Base-by-base conservation (phyloP, 2,888 invertebrate species). In the Lasioglossum villosulum region DNA sequence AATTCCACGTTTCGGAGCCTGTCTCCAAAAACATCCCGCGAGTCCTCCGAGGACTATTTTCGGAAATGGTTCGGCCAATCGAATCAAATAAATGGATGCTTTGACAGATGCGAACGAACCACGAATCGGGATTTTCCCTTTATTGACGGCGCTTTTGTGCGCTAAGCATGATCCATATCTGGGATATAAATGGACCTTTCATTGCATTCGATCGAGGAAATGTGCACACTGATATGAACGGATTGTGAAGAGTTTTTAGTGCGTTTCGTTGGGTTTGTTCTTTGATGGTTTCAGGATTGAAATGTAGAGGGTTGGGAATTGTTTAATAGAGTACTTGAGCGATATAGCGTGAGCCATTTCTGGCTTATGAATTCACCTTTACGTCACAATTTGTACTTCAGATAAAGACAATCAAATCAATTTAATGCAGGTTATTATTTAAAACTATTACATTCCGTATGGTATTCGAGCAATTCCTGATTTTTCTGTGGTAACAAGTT, bases 21-120 rank as follows among this genome's bases (percentile, higher is more conserved):
- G n/a, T n/a, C n/a, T n/a, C 52, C 10, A 10, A n/a, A 10, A 52
- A 3, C n/a, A 8, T 8, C 23, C 66, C 10, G 8, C 42, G 14
- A 37, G 5, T 63, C 34, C 66, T 37, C 10, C 66, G 37, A 68
- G 37, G 37, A 68, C 34, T 34, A 68, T 68, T 68, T 68, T 68
- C 23, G 68, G 23, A 37, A 37, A 23, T 68, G 12, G 68, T 12
- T 23, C 68, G 37, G 12, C 10, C 34, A 37, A 68, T 37, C 68
- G 68, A 68, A 68, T 68, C 68, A 23, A 37, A 34, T 68, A 68
- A 68, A 68, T 68, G 37, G 68, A 68, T 37, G 34, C 63, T 16
- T 63, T 6, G n/a, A 56, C n/a, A 56, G 56, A 56, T 6, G 30
- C 1, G 30, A 16, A 30, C 63, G 63, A 63, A 16, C 27, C 30